These are phyloP conservation scores for Oligia fasciuncula DNA, from an alignment of 2,888 invertebrate species.

Conservation along the genomic window DNA sequence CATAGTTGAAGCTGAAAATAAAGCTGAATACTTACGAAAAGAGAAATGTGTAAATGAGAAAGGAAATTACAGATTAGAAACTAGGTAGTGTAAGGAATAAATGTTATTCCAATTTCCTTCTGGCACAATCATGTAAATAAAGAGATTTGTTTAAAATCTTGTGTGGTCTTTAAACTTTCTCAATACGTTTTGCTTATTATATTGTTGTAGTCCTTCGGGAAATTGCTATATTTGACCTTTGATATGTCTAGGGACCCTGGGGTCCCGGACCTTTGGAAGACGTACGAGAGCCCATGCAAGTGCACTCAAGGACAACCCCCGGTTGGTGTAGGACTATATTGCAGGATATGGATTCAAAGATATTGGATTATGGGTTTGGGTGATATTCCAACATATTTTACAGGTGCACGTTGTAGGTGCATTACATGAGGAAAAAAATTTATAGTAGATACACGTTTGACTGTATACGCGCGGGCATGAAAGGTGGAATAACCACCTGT, in stretches of 20 bases:
- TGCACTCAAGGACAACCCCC: too few species aligned
- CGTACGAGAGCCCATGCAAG: too few species aligned
- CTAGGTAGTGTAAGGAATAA: not conserved
- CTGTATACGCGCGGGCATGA: not conserved
- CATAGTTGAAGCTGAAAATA: constrained; percentile 2
- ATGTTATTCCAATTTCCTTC: not conserved
- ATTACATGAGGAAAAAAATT: constrained; percentile 26
- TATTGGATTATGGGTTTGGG: not conserved
- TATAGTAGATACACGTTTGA: not conserved
- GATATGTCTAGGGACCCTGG: too few species aligned
- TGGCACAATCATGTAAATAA: not conserved
- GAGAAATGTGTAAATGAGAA: constrained; percentile 22
- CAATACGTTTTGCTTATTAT: not conserved
- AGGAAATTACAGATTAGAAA: not conserved
- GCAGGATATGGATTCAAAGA: not conserved
- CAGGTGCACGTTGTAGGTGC: not conserved
- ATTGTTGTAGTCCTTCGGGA: not conserved
- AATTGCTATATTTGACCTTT: not conserved
- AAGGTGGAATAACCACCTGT: constrained; percentile 18
- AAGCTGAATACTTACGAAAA: constrained; percentile 2
- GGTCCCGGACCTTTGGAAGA: too few species aligned
- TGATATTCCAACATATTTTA: not conserved
- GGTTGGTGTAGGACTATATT: not conserved
- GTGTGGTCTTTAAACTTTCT: not conserved
- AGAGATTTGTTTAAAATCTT: not conserved